These are phyloP conservation scores for Silurus aristotelis DNA, from an alignment of 2,797 vertebrate genomes.

Conservation along the genomic window DNA sequence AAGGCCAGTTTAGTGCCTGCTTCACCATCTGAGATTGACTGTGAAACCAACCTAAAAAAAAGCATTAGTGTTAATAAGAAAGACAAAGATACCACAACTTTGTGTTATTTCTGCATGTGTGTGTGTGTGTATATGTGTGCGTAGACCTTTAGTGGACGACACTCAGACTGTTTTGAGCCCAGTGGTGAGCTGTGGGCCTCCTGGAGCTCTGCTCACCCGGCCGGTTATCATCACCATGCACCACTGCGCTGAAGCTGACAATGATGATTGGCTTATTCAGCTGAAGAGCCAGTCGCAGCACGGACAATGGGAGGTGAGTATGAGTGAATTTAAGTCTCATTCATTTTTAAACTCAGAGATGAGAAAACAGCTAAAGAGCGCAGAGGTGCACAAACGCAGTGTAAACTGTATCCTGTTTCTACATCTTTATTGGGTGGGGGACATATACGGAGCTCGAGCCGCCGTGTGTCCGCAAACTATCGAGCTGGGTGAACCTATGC, in stretches of 20 bases:
- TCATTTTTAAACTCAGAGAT: not conserved
- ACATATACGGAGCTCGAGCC: not conserved
- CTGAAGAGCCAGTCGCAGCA: conserved; percentile 88
- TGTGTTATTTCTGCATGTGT: not conserved
- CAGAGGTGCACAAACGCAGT: not conserved
- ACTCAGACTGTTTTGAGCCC: conserved; percentile 91
- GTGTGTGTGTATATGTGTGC: conserved; percentile 20
- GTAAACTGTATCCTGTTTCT: not conserved
- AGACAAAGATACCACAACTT: not conserved
- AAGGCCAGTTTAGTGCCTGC: not conserved
- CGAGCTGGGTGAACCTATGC: conserved; percentile 6
- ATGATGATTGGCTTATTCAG: conserved; percentile 96
- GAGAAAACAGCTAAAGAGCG: conserved; percentile 4
- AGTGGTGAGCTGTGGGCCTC: conserved; percentile 93
- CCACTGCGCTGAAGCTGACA: conserved; percentile 90
- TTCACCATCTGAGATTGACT: not conserved
- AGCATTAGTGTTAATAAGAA: not conserved
- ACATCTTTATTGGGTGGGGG: not conserved
- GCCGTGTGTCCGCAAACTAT: not conserved
- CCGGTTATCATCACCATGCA: conserved; percentile 93
- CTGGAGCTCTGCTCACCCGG: conserved; percentile 88
- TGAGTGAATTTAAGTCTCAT: not conserved
- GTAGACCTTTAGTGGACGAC: conserved; percentile 88
- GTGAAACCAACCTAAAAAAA: not conserved
- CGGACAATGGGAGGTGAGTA: conserved; percentile 92